Evolutionary conservation across 2,113 vertebrate genomes (phyloP).

Genomic region (Mesembrinibis cayennensis): DNA sequence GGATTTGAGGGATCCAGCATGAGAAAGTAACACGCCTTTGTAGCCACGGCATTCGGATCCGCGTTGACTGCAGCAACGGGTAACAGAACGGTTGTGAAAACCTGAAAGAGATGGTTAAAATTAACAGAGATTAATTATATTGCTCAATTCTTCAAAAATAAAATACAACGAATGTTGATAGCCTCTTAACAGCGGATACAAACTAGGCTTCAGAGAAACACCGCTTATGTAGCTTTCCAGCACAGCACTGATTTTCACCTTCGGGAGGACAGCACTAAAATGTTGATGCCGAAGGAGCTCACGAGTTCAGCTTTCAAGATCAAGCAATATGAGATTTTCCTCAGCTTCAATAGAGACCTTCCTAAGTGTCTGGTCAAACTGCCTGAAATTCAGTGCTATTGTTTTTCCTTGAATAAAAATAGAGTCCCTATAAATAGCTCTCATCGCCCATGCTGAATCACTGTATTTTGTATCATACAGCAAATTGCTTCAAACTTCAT

Average conservation of each 20-base stretch:
- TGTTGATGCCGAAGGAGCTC: neutral
- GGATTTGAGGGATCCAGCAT: slow-evolving; percentile 7
- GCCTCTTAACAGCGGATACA: neutral
- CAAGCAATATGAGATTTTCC: neutral
- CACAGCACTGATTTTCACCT: neutral
- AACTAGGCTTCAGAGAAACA: neutral
- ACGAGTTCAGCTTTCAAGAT: neutral
- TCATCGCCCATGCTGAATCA: slow-evolving; percentile 45
- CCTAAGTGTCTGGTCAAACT: neutral
- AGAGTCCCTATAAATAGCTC: slow-evolving; percentile 39
- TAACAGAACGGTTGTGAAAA: neutral
- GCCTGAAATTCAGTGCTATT: slow-evolving; percentile 52
- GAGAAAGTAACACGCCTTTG: slow-evolving; percentile 10
- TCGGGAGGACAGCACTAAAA: neutral
- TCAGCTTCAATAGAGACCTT: neutral
- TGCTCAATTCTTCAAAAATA: neutral
- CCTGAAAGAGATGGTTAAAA: slow-evolving; percentile 17
- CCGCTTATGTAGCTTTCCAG: neutral
- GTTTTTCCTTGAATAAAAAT: slow-evolving; percentile 55
- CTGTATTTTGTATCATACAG: neutral
- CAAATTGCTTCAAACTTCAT: slow-evolving; percentile 23
- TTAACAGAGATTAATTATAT: neutral
- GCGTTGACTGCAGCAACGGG: neutral
- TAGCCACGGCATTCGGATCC: neutral
- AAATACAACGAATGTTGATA: rapidly evolving